Percentiles rank a stretch among this genome's conserved stretches.
Evolutionary conservation across 2,113 vertebrate species (phyloP).

Genomic region (Colistium nudipinnis): DNA sequence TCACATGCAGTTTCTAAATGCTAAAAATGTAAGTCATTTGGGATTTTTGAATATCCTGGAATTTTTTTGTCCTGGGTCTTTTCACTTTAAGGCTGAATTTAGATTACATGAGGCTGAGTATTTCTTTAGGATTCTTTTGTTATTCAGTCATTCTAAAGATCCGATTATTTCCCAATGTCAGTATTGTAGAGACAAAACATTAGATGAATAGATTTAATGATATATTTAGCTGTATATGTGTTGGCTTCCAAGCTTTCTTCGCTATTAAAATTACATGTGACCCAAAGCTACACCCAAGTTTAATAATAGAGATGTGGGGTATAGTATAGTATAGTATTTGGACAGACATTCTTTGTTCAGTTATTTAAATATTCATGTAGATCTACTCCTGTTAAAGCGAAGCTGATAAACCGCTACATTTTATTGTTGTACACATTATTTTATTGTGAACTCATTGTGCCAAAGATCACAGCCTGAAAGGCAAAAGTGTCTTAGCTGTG

Average conservation of each 20-base stretch:
- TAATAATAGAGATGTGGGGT: not conserved
- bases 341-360: not conserved
- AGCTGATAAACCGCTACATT: not conserved
- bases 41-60: not conserved
- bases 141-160: not conserved
- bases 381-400: not conserved
- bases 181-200: not conserved
- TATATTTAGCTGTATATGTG: not conserved
- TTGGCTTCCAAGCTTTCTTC: not conserved
- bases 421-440: not conserved
- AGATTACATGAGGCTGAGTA: conserved; percentile 6
- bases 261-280: not conserved
- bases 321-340: not conserved
- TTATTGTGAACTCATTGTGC: not conserved
- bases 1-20: not conserved
- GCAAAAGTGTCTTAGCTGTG: not conserved
- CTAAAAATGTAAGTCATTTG: not conserved
- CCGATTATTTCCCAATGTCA: not conserved
- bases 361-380: not conserved
- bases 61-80: conserved; percentile 29
- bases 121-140: conserved; percentile 11
- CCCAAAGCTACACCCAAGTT: not conserved
- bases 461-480: not conserved
- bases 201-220: no score
- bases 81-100: conserved; percentile 27